These are phyloP conservation scores for Anthopleura sola DNA, from an alignment of 64 coral and sea anemone genomes.

Conservation along the genomic window DNA sequence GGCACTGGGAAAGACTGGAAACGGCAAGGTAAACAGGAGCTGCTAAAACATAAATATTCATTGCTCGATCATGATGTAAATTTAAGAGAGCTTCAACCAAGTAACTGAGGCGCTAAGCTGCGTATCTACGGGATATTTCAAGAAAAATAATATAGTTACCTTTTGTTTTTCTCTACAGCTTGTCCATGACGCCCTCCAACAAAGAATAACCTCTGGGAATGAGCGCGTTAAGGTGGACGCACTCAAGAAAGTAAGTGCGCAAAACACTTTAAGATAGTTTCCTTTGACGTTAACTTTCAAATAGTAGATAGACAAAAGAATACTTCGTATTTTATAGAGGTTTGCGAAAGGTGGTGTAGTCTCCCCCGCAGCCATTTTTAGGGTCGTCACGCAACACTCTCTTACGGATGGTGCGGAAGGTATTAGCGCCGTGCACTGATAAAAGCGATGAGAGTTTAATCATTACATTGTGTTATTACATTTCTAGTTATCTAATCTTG, in stretches of 20 bases:
- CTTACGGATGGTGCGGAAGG: no score
- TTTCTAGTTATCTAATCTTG: constrained; percentile 83
- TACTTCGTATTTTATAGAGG: no score
- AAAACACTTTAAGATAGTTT: no score
- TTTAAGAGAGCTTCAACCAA: no score
- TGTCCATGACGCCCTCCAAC: constrained; percentile 87
- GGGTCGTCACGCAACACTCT: no score
- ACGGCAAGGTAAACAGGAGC: constrained; percentile 91
- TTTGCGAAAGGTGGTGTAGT: no score
- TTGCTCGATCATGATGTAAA: not conserved
- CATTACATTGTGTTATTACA: not conserved
- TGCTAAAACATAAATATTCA: no score
- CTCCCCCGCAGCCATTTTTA: no score
- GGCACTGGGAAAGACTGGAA: constrained; percentile 92
- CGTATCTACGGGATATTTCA: not conserved
- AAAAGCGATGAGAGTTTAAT: not conserved
- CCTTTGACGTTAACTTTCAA: no score
- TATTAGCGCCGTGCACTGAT: no score
- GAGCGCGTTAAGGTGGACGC: constrained; percentile 88
- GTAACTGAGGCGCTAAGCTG: no score
- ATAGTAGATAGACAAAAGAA: no score
- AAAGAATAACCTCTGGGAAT: constrained; percentile 82
- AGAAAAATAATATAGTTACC: not conserved
- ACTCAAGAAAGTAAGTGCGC: constrained; percentile 71
- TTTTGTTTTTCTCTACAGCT: constrained; percentile 34